phyloP scores from a whole-genome alignment of 2,113 vertebrate genomes.

The Planiliza haematocheilus region DNA sequence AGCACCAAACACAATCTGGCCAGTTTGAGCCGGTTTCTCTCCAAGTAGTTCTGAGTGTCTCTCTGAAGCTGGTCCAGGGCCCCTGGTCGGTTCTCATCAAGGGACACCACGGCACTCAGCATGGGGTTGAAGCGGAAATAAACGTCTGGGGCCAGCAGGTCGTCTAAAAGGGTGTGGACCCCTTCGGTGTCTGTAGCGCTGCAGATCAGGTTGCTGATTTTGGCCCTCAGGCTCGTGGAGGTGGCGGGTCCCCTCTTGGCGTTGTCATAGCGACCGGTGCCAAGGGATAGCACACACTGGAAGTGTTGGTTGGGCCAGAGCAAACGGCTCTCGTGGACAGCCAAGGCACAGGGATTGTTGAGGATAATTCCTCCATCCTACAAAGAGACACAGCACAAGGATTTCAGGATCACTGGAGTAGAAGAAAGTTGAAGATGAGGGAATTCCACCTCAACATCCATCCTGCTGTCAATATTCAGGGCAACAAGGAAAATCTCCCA shows the following conservation, averaged over 20 bases:
- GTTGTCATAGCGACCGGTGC: conserved; percentile 82
- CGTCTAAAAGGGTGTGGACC: conserved; percentile 83
- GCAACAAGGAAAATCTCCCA: no score
- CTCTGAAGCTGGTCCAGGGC: conserved; percentile 74
- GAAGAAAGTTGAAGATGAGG: no score
- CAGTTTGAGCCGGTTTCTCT: conserved; percentile 79
- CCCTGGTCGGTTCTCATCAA: conserved; percentile 79
- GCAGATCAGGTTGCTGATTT: conserved; percentile 82
- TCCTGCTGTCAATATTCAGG: no score
- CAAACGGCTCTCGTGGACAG: conserved; percentile 81
- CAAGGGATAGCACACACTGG: conserved; percentile 84
- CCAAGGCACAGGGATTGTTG: conserved; percentile 83
- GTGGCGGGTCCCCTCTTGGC: conserved; percentile 72
- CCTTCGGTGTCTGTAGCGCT: conserved; percentile 86
- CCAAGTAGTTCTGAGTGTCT: conserved; percentile 80
- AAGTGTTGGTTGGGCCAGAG: conserved; percentile 82
- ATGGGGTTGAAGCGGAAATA: conserved; percentile 86
- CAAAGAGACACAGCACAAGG: not conserved
- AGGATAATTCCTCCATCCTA: conserved; percentile 83
- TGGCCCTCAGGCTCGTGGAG: conserved; percentile 81
- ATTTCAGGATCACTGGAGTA: not conserved
- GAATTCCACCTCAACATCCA: no score
- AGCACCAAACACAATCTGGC: conserved; percentile 77
- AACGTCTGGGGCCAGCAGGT: conserved; percentile 78
- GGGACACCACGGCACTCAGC: conserved; percentile 77